Percentiles rank a stretch among this genome's conserved stretches.
Evolutionary conservation across 2,888 invertebrate species (phyloP).

Genomic region (Drosophila meridionalis): DNA sequence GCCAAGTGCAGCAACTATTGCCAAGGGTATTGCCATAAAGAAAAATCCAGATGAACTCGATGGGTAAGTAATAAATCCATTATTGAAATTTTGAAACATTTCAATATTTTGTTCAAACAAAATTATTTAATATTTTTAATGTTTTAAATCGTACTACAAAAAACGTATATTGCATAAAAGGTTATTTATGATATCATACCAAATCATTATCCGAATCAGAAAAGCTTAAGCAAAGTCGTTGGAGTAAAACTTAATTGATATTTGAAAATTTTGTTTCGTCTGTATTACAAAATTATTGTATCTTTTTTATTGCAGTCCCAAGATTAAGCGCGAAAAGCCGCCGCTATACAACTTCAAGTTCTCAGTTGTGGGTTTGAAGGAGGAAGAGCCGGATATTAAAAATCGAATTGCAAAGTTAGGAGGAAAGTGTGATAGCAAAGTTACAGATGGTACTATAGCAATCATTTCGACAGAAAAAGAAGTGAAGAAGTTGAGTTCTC

Average conservation of each 20-base stretch:
- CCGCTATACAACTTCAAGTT: constrained; percentile 93
- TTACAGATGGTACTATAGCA: constrained; percentile 89
- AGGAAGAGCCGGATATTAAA: constrained; percentile 88
- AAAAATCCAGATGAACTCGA: constrained; percentile 81
- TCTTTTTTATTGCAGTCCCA: constrained; percentile 85
- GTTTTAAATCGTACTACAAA: no score
- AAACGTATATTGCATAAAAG: no score
- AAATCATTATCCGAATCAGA: neutral
- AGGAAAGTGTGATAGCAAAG: constrained; percentile 89
- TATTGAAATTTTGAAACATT: neutral
- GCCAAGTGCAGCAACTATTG: constrained; percentile 84
- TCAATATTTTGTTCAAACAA: neutral
- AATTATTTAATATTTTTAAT: no score
- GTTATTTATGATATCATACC: neutral
- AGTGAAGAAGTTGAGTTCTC: constrained; percentile 88
- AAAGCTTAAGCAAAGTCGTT: neutral
- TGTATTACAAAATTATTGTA: neutral
- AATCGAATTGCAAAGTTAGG: constrained; percentile 90
- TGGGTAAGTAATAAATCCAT: constrained; percentile 68
- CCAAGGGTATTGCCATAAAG: constrained; percentile 64
- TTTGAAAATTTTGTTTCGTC: neutral
- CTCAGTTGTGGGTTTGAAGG: constrained; percentile 88
- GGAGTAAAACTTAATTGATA: neutral
- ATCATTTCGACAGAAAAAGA: constrained; percentile 90
- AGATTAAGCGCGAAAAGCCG: constrained; percentile 88